Conservation (phyloP, 2,797 vertebrate species). For the Nyctibius grandis region DNA sequence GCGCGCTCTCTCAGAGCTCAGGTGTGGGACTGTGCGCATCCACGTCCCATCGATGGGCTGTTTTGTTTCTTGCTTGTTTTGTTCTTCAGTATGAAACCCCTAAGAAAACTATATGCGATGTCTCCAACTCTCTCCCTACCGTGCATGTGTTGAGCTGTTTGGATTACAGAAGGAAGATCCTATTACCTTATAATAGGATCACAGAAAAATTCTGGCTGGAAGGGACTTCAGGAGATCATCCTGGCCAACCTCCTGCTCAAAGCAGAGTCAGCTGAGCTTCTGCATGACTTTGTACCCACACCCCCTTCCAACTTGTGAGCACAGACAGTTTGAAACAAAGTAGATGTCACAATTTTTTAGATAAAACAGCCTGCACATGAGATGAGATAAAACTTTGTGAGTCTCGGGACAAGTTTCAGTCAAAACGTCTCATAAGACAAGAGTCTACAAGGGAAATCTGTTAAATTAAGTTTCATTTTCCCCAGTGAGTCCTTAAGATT, state of each 20-base stretch:
- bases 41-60: accelerated
- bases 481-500: background rate
- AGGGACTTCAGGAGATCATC: too few species aligned
- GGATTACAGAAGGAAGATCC: background rate
- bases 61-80: background rate
- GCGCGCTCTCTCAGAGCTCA: background rate
- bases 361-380: accelerated
- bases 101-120: background rate
- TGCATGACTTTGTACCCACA: background rate
- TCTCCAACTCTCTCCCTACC: background rate
- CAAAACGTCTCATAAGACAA: background rate
- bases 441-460: background rate
- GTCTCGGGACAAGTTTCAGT: background rate
- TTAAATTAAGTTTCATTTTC: background rate
- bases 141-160: accelerated
- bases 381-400: background rate
- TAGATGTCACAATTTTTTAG: background rate
- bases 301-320: accelerated
- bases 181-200: background rate
- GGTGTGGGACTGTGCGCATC: accelerated
- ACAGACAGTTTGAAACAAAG: background rate
- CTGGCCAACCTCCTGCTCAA: too few species aligned
- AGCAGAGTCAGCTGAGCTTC: background rate
- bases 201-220: too few species aligned
- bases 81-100: background rate